A percentile compares a stretch with the other conserved stretches of the same genome.
These are phyloP conservation scores for Aptenodytes forsteri DNA, from an alignment of 2,113 vertebrate genomes.

Conservation along the genomic window DNA sequence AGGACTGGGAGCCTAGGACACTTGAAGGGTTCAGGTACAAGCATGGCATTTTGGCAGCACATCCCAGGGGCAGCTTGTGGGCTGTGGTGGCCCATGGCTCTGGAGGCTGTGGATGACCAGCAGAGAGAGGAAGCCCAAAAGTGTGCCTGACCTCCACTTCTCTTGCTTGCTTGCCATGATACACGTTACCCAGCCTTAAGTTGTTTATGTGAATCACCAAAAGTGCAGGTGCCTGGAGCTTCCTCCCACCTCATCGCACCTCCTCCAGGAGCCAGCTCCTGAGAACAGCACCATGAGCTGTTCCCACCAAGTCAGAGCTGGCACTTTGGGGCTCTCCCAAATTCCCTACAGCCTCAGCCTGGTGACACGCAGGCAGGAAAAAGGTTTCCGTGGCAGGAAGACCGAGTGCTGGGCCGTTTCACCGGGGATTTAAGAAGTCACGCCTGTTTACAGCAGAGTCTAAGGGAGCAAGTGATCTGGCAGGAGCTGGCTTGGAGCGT, in stretches of 20 bases:
- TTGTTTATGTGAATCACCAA: not conserved
- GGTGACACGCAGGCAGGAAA: not conserved
- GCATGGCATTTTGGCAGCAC: not conserved
- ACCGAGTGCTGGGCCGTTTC: not conserved
- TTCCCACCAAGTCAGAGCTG: not conserved
- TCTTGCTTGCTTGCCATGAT: not conserved
- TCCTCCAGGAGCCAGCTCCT: not conserved
- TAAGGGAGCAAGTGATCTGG: not conserved
- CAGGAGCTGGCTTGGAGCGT: not conserved
- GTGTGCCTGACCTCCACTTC: not conserved
- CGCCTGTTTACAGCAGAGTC: not conserved
- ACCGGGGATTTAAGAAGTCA: not conserved
- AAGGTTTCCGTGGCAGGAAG: not conserved
- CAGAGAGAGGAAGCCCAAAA: not conserved
- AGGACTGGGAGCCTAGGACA: not conserved
- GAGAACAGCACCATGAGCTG: not conserved
- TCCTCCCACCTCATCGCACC: constrained; percentile 34
- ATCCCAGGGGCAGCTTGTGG: not conserved
- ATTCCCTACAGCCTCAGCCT: not conserved
- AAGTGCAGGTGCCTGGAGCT: constrained; percentile 15
- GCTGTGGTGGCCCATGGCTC: not conserved
- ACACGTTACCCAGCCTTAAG: not conserved
- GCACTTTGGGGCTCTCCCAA: not conserved
- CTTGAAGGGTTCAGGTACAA: not conserved
- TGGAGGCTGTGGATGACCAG: not conserved